Base-by-base conservation (phyloP, 2,797 vertebrate genomes). In the Parotocinclus haroldoi region DNA sequence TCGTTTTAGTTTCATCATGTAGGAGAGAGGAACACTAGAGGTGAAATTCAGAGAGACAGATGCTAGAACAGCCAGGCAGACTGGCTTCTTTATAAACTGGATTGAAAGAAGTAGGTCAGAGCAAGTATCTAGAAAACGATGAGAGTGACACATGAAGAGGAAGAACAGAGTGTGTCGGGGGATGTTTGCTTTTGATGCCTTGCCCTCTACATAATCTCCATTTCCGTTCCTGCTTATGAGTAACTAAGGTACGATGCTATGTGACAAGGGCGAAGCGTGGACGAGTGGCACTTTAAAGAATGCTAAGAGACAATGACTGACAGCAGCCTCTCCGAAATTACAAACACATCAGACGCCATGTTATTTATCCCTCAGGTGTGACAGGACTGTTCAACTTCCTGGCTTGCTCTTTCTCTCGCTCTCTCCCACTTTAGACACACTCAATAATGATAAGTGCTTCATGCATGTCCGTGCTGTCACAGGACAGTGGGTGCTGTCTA, bases 51-150 rank as follows among this genome's bases (percentile, higher is more conserved):
- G 69, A 59, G 55, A 71, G 58, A 42, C 78, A 77, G 73, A 48
- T 65, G 58, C 40, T 38, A 54, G 77, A 72, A 61, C 65, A 78
- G 71, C 73, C 66, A 61, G 66, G 76, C 58, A 73, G 81, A 76
- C 75, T 71, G 66, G 63, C 73, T 73, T 81, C 78, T 77, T 73
- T 61, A 80, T 69, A 73, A 75, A 69, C 50, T 63, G 65, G 77
- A 88, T 76, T 81, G 83, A 87, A 80, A 65, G 78, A 91, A 90
- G 79, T 89, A 86, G 88, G 89, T 89, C 88, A 88, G 70, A 68
- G 78, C 27, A 68, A 74, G 76, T 79, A 79, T 72, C 73, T 39
- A 19, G 57, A 65, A 56, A 56, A 63, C 45, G n/a, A 9, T 42
- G 17, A 53, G 19, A 12, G 60, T 74, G 59, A 53, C 60, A 77